Conservation (phyloP, 1,140 invertebrate species). For the Olivierus martensii region DNA sequence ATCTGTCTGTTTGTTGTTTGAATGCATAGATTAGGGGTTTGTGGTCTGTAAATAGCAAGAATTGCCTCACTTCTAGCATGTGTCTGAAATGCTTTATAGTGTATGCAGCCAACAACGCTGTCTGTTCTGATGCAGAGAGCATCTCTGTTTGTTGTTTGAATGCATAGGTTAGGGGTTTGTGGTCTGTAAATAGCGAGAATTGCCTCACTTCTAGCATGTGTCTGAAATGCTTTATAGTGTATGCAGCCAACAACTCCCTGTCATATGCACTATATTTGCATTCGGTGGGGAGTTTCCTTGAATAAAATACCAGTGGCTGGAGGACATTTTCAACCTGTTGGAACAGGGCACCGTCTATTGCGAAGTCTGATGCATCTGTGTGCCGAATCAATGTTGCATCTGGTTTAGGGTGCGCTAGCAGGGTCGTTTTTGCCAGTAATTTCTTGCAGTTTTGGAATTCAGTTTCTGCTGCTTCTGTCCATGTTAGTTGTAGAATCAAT, state of each 20-base stretch:
- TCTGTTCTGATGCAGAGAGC: too few relatives aligned
- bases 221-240: slow-evolving; percentile 22
- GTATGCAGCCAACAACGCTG: too few relatives aligned
- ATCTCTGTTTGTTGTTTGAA: slow-evolving; percentile 10
- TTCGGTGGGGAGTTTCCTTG: too few relatives aligned
- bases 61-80: slow-evolving; percentile 23
- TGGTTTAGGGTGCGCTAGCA: slow-evolving; percentile 2
- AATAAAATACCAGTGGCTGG: slow-evolving; percentile 12
- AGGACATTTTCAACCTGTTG: background rate
- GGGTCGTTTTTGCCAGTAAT: slow-evolving; percentile 16
- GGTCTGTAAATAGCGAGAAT: slow-evolving; percentile 24
- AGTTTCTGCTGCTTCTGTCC: slow-evolving; percentile 5
- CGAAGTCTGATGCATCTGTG: slow-evolving; percentile 5
- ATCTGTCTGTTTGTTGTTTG: slow-evolving; percentile 1
- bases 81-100: slow-evolving; percentile 23
- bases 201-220: slow-evolving; percentile 23
- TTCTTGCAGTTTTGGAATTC: slow-evolving; percentile 29
- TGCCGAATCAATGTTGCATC: background rate
- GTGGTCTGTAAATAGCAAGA: slow-evolving; percentile 24
- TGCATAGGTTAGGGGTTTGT: slow-evolving; percentile 23
- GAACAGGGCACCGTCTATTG: background rate
- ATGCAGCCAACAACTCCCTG: slow-evolving; percentile 19
- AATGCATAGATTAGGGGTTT: slow-evolving; percentile 23
- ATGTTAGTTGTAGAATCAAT: background rate
- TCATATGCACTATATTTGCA: slow-evolving; percentile 13